Evolutionary conservation across 2,113 vertebrate species (phyloP).

Genomic region (Pachypanchax playfairii): DNA sequence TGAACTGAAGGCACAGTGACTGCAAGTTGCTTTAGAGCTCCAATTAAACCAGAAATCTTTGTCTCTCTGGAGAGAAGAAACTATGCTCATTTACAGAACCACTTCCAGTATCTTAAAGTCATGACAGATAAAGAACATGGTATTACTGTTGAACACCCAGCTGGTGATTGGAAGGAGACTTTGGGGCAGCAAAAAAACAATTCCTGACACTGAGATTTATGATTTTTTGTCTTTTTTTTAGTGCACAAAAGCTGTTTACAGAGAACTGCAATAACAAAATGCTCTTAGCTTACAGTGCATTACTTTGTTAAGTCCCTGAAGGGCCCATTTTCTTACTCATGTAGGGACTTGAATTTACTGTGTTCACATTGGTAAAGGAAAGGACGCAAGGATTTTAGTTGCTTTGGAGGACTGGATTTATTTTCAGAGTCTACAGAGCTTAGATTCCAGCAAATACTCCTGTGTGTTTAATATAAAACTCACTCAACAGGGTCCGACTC

Average conservation of each 20-base stretch:
- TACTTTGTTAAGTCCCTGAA: constrained; percentile 54
- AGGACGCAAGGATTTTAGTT: constrained; percentile 31
- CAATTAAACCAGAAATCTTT: constrained; percentile 71
- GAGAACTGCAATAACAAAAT: constrained; percentile 52
- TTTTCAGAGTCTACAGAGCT: constrained; percentile 25
- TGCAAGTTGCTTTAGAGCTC: constrained; percentile 55
- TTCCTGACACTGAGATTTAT: constrained; percentile 63
- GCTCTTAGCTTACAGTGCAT: constrained; percentile 52
- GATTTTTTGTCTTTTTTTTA: constrained; percentile 62
- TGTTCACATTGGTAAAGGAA: constrained; percentile 49
- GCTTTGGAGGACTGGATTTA: constrained; percentile 34
- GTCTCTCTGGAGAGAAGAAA: constrained; percentile 54
- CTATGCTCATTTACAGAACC: constrained; percentile 57
- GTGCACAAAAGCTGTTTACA: constrained; percentile 64
- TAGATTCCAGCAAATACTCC: constrained; percentile 12
- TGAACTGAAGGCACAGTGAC: constrained; percentile 52
- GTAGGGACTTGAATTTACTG: constrained; percentile 51
- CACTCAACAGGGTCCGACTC: constrained; percentile 19
- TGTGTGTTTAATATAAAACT: constrained; percentile 28
- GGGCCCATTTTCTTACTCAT: constrained; percentile 49
- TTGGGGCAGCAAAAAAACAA: constrained; percentile 56
- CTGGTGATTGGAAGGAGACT: constrained; percentile 57
- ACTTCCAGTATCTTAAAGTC: constrained; percentile 57
- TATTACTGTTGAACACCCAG: constrained; percentile 54
- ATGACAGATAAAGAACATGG: constrained; percentile 65